Evolutionary conservation across 2,888 invertebrate genomes (phyloP).

Genomic region (Lordiphosa fenestrarum): DNA sequence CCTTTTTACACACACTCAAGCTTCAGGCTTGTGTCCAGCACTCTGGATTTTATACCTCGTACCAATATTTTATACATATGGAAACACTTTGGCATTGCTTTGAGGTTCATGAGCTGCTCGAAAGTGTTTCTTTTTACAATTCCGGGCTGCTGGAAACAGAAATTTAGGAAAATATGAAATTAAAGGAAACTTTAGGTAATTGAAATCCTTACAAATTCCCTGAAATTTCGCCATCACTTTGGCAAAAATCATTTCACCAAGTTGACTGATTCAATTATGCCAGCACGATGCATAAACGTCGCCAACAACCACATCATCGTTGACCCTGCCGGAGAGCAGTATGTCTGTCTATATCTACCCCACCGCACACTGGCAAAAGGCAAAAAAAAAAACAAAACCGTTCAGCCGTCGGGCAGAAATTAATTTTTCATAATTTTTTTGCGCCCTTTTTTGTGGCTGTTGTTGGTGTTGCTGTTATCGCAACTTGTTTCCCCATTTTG

Average conservation of each 20-base stretch:
- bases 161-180: too few species aligned
- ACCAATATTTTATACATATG: too few species aligned
- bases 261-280: conserved; percentile 22
- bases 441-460: conserved; percentile 47
- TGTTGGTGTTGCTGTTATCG: conserved; percentile 67
- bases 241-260: conserved; percentile 11
- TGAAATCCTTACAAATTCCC: too few species aligned
- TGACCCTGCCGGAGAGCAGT: conserved; percentile 61
- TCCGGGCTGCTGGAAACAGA: too few species aligned
- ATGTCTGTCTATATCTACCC: conserved; percentile 48
- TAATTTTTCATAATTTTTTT: conserved; percentile 75
- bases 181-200: too few species aligned
- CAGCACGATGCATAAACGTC: conserved; percentile 59
- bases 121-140: too few species aligned
- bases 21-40: too few species aligned
- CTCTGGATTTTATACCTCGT: too few species aligned
- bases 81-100: too few species aligned
- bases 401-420: conserved; percentile 70
- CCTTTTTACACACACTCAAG: too few species aligned
- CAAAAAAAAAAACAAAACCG: conserved; percentile 15
- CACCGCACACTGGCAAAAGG: conserved; percentile 9
- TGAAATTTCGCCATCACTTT: background rate
- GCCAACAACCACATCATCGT: conserved; percentile 25
- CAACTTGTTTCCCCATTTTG: conserved; percentile 60
- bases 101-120: too few species aligned